Conservation (phyloP, 2,113 vertebrate species). For the Chinchilla lanigera region DNA sequence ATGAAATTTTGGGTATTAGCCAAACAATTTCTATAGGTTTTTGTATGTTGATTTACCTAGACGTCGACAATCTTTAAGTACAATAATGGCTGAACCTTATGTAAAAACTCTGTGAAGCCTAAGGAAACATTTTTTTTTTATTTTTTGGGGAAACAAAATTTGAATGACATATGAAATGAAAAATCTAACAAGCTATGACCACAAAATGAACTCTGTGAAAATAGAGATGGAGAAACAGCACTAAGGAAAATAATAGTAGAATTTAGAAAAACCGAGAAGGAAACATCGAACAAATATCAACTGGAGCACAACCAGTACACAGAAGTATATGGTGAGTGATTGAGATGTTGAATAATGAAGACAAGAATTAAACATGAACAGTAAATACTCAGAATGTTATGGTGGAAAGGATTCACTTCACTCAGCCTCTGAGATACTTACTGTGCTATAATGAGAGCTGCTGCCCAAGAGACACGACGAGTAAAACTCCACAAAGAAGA, state of each 20-base stretch:
- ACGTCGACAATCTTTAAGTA: slow-evolving; percentile 16
- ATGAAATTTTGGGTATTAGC: not conserved
- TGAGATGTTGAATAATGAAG: not conserved
- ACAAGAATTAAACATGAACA: not conserved
- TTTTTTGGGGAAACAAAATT: too few species aligned
- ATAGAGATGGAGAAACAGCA: not conserved
- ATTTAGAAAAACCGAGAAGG: not conserved
- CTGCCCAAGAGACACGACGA: not conserved
- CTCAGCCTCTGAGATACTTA: not conserved
- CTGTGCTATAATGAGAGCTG: slow-evolving; percentile 9
- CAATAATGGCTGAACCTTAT: not conserved
- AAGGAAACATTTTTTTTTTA: too few species aligned
- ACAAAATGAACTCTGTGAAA: slow-evolving; percentile 56
- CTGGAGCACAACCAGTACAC: not conserved
- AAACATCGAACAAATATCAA: not conserved
- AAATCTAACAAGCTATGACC: slow-evolving; percentile 18
- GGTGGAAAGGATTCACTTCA: not conserved
- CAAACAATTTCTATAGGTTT: not conserved
- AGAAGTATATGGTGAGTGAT: not conserved
- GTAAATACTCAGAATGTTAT: slow-evolving; percentile 26
- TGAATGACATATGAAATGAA: slow-evolving; percentile 19
- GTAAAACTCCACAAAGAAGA: slow-evolving; percentile 13
- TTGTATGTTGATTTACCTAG: slow-evolving; percentile 26
- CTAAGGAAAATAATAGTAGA: not conserved
- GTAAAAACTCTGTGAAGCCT: slow-evolving; percentile 31